Conservation (phyloP, 2,113 vertebrate species). For the Chinchilla lanigera region DNA sequence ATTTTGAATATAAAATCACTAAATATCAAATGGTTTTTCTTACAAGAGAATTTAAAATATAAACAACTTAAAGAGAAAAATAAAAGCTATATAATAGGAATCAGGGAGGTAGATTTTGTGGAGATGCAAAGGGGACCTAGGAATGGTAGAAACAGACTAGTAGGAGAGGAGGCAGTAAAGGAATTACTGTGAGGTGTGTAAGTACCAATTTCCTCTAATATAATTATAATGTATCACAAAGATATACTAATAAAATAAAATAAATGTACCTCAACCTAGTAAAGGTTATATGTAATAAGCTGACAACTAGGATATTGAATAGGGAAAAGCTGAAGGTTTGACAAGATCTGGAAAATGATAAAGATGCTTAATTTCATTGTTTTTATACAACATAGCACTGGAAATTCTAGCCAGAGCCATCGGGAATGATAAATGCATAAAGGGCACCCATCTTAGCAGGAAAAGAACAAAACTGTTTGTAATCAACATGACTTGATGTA, state of each 20-base stretch:
- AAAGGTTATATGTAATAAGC: background rate
- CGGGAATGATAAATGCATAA: background rate
- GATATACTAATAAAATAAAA: background rate
- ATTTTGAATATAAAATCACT: background rate
- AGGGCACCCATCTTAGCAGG: background rate
- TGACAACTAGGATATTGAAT: fast-evolving
- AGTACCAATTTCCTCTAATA: background rate
- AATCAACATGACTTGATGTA: too few species aligned
- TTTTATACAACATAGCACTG: background rate
- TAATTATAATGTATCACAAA: background rate
- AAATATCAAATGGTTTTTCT: background rate
- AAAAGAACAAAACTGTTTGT: background rate
- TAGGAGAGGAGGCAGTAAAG: background rate
- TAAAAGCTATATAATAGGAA: background rate
- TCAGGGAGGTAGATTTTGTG: background rate
- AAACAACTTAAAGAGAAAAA: background rate
- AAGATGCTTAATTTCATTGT: too few species aligned
- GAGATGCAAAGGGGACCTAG: background rate
- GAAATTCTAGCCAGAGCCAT: background rate
- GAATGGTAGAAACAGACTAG: background rate
- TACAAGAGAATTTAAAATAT: background rate
- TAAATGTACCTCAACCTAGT: background rate
- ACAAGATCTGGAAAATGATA: background rate
- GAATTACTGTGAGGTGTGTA: background rate
- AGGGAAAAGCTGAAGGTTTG: background rate